These are phyloP conservation scores for Capreolus pygargus DNA, from an alignment of 2,113 vertebrate species.

Conservation along the genomic window DNA sequence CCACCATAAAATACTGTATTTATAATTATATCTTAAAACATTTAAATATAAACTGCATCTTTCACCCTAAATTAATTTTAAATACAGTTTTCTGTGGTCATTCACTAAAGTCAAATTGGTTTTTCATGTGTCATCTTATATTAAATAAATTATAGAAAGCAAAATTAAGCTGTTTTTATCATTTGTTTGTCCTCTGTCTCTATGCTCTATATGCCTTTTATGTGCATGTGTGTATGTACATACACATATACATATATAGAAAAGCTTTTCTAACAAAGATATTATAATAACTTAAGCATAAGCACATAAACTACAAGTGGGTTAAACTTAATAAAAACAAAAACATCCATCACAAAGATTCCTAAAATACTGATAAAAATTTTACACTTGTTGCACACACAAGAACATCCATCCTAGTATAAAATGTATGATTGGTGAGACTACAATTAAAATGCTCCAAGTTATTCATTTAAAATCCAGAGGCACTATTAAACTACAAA, in stretches of 20 bases:
- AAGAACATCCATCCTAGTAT: not conserved
- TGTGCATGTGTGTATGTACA: not conserved
- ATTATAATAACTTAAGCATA: not conserved
- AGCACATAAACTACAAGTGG: not conserved
- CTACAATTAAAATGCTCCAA: not conserved
- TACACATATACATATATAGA: not conserved
- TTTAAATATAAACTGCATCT: conserved; percentile 2
- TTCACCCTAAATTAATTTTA: conserved; percentile 6
- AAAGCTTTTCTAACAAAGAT: not conserved
- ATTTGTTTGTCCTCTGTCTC: not conserved
- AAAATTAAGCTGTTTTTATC: not conserved
- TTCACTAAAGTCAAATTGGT: not conserved
- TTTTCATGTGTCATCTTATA: not conserved
- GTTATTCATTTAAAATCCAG: conserved; percentile 29
- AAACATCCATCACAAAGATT: not conserved
- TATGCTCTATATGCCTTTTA: not conserved
- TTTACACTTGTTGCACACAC: conserved; percentile 38
- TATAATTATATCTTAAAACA: not conserved
- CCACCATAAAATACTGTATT: not conserved
- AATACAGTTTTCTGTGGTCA: not conserved
- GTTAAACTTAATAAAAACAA: not conserved
- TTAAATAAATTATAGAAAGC: not conserved
- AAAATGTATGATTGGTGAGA: not conserved
- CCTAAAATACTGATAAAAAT: not conserved
- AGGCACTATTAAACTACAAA: not conserved